These are phyloP conservation scores for Aphidoletes aphidimyza DNA, from an alignment of 2,888 invertebrate species.

Conservation along the genomic window DNA sequence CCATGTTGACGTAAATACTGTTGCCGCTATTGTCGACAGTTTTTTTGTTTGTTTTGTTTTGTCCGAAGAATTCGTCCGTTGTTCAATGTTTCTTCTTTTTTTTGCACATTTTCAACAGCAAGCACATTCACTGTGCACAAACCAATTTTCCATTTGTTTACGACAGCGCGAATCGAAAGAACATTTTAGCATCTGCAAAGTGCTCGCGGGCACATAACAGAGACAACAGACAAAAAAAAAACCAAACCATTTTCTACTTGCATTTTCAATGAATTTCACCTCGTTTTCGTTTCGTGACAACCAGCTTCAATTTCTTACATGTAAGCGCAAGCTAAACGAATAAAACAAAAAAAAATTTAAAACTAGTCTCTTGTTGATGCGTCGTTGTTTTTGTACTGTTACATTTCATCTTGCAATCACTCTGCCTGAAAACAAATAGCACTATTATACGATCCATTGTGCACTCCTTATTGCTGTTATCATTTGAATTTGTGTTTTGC, in stretches of 20 bases:
- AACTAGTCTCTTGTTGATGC: too few species aligned
- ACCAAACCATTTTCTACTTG: background rate
- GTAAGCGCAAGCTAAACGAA: too few species aligned
- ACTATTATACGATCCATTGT: background rate
- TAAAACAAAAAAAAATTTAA: too few species aligned
- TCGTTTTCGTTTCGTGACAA: background rate
- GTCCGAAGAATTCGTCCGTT: background rate
- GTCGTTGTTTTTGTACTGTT: background rate
- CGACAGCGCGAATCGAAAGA: too few species aligned
- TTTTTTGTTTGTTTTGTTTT: background rate
- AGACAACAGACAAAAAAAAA: too few species aligned
- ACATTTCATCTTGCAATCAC: background rate
- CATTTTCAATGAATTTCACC: constrained; percentile 25
- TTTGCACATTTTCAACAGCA: too few species aligned
- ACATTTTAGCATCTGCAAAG: too few species aligned
- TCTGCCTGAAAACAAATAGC: background rate
- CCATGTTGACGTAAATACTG: constrained; percentile 18
- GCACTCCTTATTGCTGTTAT: background rate
- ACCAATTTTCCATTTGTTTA: too few species aligned
- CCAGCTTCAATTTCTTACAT: too few species aligned
- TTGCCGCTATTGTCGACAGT: background rate
- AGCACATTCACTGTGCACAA: too few species aligned
- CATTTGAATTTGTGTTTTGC: background rate
- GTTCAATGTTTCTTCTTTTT: background rate
- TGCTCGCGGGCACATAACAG: too few species aligned